Evolutionary conservation across 2,888 invertebrate species (phyloP).

Genomic region (Caenorhabditis wallacei): DNA sequence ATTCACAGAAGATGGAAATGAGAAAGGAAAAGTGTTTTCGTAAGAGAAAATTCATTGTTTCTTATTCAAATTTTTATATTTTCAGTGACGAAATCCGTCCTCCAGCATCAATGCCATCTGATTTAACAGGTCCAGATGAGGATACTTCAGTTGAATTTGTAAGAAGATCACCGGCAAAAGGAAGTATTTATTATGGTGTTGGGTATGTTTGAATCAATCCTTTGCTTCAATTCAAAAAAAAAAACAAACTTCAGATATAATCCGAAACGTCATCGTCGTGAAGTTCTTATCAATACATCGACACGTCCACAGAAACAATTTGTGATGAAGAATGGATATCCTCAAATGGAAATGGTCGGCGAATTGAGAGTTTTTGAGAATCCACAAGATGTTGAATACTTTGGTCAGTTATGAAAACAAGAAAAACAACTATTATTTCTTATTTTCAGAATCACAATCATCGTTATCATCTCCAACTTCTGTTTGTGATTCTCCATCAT

Average conservation of each 20-base stretch:
- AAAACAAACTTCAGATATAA: slow-evolving; percentile 44
- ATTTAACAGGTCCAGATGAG: slow-evolving; percentile 55
- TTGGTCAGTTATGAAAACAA: too few species aligned
- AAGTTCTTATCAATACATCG: slow-evolving; percentile 50
- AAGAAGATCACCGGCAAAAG: slow-evolving; percentile 58
- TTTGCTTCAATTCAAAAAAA: too few species aligned
- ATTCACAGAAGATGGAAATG: slow-evolving; percentile 44
- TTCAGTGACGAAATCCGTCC: slow-evolving; percentile 51
- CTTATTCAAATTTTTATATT: slow-evolving; percentile 18
- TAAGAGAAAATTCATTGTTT: slow-evolving; percentile 22
- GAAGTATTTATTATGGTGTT: slow-evolving; percentile 66
- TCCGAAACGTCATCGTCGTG: slow-evolving; percentile 64
- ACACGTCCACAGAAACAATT: slow-evolving; percentile 38
- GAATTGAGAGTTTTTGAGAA: slow-evolving; percentile 80
- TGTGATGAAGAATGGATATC: slow-evolving; percentile 67
- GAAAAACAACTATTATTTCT: background rate
- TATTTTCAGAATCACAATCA: slow-evolving; percentile 37
- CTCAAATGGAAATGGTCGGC: slow-evolving; percentile 77
- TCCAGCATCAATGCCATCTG: slow-evolving; percentile 53
- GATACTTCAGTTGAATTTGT: slow-evolving; percentile 68
- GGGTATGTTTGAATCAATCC: slow-evolving; percentile 43
- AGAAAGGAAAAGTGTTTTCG: slow-evolving; percentile 56
- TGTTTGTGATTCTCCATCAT: slow-evolving; percentile 41
- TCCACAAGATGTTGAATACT: slow-evolving; percentile 79
- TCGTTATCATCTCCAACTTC: slow-evolving; percentile 26